These are phyloP conservation scores for Myodes glareolus DNA, from an alignment of 2,113 vertebrate species.

Conservation along the genomic window DNA sequence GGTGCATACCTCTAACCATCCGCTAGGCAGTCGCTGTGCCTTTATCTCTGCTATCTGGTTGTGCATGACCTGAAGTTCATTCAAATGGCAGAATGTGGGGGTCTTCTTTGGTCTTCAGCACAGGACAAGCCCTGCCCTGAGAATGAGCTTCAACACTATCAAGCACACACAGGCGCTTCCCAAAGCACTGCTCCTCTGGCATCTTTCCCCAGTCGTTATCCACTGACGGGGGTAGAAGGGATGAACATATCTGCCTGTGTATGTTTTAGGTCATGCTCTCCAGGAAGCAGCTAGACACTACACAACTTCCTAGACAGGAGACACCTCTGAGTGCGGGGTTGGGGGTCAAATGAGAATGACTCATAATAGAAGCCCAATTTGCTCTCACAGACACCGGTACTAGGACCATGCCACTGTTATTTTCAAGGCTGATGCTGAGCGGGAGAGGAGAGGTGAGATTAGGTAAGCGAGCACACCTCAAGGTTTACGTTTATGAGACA, in stretches of 20 bases:
- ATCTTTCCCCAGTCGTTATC: not conserved
- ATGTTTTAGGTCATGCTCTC: not conserved
- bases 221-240: not conserved
- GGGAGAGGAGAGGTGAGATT: not conserved
- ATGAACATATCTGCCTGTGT: not conserved
- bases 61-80: not conserved
- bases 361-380: not conserved
- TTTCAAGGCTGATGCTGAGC: not conserved
- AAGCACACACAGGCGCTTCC: not conserved
- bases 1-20: not conserved
- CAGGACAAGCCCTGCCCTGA: not conserved
- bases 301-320: not conserved
- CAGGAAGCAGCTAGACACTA: not conserved
- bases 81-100: not conserved
- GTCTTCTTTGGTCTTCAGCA: not conserved
- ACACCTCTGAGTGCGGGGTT: not conserved
- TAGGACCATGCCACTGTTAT: not conserved
- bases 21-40: not conserved
- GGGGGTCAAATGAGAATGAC: not conserved
- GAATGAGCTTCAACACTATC: not conserved
- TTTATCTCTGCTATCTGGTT: not conserved
- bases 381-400: not conserved
- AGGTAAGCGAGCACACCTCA: not conserved
- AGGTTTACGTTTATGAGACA: not conserved
- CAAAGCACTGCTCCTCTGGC: not conserved